Evolutionary conservation across 2,113 vertebrate genomes (phyloP).

Genomic region (Elephantulus edwardii): DNA sequence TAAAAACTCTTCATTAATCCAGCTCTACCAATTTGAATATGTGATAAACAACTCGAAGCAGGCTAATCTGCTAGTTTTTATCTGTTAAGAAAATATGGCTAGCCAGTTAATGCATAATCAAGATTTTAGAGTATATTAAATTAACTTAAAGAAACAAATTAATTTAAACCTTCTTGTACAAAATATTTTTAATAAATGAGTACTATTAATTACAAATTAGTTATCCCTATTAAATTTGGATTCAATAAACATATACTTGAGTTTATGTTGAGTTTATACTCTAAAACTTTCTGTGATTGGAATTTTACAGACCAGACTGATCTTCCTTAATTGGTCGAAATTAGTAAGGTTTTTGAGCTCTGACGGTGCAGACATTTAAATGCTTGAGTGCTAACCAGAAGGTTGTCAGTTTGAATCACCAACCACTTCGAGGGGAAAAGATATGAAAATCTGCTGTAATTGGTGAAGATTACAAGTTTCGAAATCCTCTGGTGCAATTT

Average conservation of each 20-base stretch:
- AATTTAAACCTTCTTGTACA: neutral
- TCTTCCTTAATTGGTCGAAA: neutral
- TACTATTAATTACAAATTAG: slow-evolving; percentile 1
- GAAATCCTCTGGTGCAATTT: no score
- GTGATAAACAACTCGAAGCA: neutral
- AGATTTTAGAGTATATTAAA: slow-evolving; percentile 8
- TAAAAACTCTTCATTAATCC: neutral
- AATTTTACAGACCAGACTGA: neutral
- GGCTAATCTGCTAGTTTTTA: neutral
- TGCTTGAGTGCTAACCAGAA: no score
- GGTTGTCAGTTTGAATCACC: no score
- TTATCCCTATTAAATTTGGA: slow-evolving; percentile 43
- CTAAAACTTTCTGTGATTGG: neutral
- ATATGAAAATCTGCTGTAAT: no score
- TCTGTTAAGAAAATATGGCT: slow-evolving; percentile 27
- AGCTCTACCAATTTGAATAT: slow-evolving; percentile 35
- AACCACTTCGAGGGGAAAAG: no score
- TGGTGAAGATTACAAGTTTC: no score
- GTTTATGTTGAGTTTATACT: slow-evolving; percentile 31
- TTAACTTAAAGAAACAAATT: slow-evolving; percentile 17
- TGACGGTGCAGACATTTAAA: no score
- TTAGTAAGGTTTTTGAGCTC: no score
- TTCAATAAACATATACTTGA: neutral
- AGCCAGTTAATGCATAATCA: neutral
- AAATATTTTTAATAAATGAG: neutral